These are phyloP conservation scores for Andrena bicolor DNA, from an alignment of 2,888 invertebrate species.

Conservation along the genomic window DNA sequence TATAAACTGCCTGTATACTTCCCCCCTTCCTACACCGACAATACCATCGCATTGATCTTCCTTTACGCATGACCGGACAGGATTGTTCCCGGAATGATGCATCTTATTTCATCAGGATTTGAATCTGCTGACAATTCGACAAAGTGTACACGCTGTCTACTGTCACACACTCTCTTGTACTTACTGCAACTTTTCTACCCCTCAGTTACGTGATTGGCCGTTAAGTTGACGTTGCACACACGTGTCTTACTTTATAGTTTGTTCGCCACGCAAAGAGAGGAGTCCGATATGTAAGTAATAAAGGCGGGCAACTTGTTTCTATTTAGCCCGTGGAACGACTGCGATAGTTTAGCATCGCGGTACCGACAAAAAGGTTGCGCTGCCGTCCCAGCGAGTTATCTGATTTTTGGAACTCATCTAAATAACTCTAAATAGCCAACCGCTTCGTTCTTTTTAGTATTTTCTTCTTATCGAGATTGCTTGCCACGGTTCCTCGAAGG, in stretches of 20 bases:
- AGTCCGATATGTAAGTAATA: neutral
- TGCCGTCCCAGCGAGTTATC: conserved; percentile 52
- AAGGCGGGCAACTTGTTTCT: conserved; percentile 29
- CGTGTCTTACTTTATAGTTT: neutral
- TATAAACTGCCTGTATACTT: neutral
- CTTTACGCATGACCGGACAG: conserved; percentile 57
- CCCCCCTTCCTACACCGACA: conserved; percentile 37
- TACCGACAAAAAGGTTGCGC: conserved; percentile 50
- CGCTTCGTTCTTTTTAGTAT: conserved; percentile 67
- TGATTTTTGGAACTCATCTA: conserved; percentile 74
- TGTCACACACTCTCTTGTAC: neutral
- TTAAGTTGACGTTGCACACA: neutral
- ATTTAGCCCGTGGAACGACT: neutral
- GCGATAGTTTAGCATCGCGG: conserved; percentile 37
- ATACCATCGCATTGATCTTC: conserved; percentile 72
- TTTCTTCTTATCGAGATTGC: conserved; percentile 75
- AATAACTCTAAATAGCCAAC: conserved; percentile 73
- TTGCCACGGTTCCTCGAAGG: conserved; percentile 78
- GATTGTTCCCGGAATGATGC: conserved; percentile 47
- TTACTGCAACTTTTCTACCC: neutral
- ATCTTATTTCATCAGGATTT: conserved; percentile 63
- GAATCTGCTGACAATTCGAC: neutral
- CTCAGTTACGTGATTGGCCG: too few relatives aligned
- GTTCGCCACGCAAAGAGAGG: neutral
- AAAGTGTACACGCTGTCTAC: neutral